These are phyloP conservation scores for Monopterus albus DNA, from an alignment of 2,113 vertebrate species.

Conservation along the genomic window DNA sequence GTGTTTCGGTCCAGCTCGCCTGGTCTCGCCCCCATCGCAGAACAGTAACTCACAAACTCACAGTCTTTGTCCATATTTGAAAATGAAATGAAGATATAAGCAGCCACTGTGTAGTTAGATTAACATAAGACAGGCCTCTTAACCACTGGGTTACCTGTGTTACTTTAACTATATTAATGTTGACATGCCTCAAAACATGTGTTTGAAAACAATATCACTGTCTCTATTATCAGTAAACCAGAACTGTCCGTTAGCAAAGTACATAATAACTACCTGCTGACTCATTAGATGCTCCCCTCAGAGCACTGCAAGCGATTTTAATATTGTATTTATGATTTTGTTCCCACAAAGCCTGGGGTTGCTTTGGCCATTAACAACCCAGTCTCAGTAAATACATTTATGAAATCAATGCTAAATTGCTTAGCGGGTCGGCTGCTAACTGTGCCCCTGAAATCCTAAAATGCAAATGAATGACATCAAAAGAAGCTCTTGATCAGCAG, in stretches of 20 bases:
- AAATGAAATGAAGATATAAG: too few relatives aligned
- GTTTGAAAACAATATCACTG: not conserved
- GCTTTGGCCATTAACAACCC: not conserved
- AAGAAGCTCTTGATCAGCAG: not conserved
- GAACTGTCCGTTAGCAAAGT: conserved; percentile 21
- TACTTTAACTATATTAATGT: not conserved
- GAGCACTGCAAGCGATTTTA: conserved; percentile 18
- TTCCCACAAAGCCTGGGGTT: not conserved
- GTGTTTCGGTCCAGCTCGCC: too few relatives aligned
- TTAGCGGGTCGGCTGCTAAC: not conserved
- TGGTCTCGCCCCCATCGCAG: too few relatives aligned
- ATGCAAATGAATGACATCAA: not conserved
- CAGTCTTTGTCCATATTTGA: too few relatives aligned
- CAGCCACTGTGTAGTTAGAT: too few relatives aligned
- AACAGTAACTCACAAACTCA: too few relatives aligned
- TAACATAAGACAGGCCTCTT: too few relatives aligned
- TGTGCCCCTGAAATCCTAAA: not conserved
- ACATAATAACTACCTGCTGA: conserved; percentile 24
- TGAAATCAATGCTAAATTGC: not conserved
- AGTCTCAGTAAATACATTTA: not conserved
- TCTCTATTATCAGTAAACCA: not conserved
- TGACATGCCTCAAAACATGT: not conserved
- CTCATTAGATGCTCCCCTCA: conserved; percentile 3
- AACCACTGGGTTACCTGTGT: too few relatives aligned
- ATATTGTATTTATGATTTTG: not conserved